A percentile compares a stretch with the other conserved stretches of the same genome.
phyloP scores from a whole-genome alignment of 2,797 vertebrate genomes.

The Diglossa cyanea region DNA sequence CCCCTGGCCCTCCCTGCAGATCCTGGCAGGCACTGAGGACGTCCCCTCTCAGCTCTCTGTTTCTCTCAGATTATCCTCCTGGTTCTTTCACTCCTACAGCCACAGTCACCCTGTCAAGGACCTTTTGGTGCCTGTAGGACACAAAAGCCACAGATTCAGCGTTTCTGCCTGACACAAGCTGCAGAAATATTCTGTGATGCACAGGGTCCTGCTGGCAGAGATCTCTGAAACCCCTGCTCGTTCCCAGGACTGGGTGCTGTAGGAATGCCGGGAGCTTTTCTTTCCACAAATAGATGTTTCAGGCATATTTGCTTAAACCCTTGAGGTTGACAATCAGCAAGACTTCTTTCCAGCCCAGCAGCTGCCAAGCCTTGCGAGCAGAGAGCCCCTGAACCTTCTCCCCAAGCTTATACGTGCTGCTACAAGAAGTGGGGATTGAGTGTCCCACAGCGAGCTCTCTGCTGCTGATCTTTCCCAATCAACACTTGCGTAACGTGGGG shows the following conservation, averaged over 20 bases:
- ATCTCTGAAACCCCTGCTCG: background rate
- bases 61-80: background rate
- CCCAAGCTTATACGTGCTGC: background rate
- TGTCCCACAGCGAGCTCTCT: background rate
- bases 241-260: slow-evolving; percentile 39
- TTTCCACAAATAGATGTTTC: slow-evolving; percentile 33
- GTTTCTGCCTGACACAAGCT: background rate
- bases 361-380: background rate
- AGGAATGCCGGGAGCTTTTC: slow-evolving; percentile 22
- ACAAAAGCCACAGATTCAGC: background rate
- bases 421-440: background rate
- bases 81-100: background rate
- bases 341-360: slow-evolving; percentile 11
- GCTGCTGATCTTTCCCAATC: background rate
- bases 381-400: background rate
- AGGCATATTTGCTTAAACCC: slow-evolving; percentile 53
- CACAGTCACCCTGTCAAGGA: background rate
- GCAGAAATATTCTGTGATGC: background rate
- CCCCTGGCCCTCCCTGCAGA: background rate
- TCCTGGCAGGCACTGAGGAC: background rate
- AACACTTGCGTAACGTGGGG: background rate
- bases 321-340: slow-evolving; percentile 40
- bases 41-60: background rate
- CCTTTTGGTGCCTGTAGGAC: background rate
- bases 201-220: background rate